These are phyloP conservation scores for Eupithecia centaureata DNA, from an alignment of 2,888 invertebrate genomes.

Conservation along the genomic window DNA sequence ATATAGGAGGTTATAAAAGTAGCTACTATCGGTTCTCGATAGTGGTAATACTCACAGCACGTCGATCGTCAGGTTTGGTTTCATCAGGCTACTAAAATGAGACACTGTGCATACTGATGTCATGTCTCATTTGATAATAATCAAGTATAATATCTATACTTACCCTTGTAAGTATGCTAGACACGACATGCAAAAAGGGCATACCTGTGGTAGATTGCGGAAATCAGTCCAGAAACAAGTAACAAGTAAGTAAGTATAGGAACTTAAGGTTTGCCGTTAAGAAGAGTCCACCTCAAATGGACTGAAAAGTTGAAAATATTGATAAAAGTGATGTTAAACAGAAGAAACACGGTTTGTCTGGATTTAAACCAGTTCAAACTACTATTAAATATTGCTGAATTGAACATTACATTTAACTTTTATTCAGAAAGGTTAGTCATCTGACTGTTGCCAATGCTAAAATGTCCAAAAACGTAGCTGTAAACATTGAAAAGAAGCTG, in stretches of 20 bases:
- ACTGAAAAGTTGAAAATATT: background rate
- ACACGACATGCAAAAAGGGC: no score
- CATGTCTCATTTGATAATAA: no score
- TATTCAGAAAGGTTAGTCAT: background rate
- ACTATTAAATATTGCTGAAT: background rate
- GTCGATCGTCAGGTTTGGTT: no score
- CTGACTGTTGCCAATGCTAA: background rate
- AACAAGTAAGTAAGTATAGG: no score
- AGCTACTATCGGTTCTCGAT: constrained; percentile 26
- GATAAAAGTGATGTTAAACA: no score
- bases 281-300: background rate
- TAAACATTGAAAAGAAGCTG: background rate
- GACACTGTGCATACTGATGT: no score
- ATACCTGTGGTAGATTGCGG: no score
- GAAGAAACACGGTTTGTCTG: background rate
- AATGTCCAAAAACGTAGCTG: background rate
- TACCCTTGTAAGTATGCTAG: no score
- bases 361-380: background rate
- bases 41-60: no score
- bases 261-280: background rate
- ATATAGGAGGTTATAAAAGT: constrained; percentile 9
- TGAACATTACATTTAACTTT: no score
- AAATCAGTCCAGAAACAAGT: no score
- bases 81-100: background rate
- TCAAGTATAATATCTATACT: no score